These are phyloP conservation scores for Ceratina japonica DNA, from an alignment of 1,140 invertebrate species.

Conservation along the genomic window DNA sequence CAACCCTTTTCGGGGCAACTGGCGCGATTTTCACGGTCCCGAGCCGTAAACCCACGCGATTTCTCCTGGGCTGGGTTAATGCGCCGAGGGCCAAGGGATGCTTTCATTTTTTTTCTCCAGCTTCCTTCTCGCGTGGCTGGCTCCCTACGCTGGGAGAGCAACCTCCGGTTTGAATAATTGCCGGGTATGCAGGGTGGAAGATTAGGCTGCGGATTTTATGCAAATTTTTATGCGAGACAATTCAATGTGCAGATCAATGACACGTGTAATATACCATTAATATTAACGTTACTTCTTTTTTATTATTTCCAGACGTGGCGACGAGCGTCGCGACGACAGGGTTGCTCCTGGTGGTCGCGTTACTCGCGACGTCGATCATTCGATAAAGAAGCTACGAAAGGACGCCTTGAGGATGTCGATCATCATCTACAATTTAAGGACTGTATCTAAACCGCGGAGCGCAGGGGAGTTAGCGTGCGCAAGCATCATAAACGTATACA, in stretches of 20 bases:
- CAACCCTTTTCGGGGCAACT: slow-evolving; percentile 39
- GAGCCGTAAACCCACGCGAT: not conserved
- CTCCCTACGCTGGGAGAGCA: not conserved
- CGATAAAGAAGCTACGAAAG: slow-evolving; percentile 61
- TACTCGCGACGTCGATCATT: slow-evolving; percentile 68
- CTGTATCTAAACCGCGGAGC: slow-evolving; percentile 52
- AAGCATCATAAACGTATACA: not conserved
- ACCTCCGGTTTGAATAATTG: not conserved
- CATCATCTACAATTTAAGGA: slow-evolving; percentile 44
- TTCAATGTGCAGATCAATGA: no score
- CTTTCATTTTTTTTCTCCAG: not conserved
- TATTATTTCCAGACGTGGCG: slow-evolving; percentile 60
- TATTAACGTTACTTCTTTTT: no score
- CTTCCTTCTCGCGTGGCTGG: no score
- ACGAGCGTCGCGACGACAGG: slow-evolving; percentile 53
- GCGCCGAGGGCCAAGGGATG: not conserved
- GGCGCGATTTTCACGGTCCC: slow-evolving; percentile 35
- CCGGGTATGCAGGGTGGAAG: no score
- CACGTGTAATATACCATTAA: no score
- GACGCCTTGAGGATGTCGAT: slow-evolving; percentile 25
- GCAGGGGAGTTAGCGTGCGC: slow-evolving; percentile 39
- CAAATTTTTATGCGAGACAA: no score
- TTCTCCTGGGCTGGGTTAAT: slow-evolving; percentile 6
- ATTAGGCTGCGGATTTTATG: no score
- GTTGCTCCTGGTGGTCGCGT: slow-evolving; percentile 59